phyloP scores from a whole-genome alignment of 2,797 vertebrate genomes.

The Pogoniulus pusillus region DNA sequence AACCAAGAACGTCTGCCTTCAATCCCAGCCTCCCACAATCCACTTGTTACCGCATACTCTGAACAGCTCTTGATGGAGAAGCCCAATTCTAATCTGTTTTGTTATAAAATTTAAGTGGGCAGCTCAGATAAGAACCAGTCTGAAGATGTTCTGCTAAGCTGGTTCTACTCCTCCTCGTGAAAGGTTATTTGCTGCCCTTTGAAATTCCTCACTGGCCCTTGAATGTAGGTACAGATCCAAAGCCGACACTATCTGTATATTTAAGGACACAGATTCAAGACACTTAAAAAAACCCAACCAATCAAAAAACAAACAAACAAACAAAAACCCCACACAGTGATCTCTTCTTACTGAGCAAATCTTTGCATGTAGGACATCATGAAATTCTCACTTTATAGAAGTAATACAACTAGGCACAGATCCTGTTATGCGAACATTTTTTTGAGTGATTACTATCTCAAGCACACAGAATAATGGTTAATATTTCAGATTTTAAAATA shows the following conservation, averaged over 20 bases:
- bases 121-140: constrained; percentile 13
- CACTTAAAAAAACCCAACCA: too few species aligned
- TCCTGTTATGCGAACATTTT: constrained; percentile 17
- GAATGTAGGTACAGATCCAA: not conserved
- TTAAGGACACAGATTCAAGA: not conserved
- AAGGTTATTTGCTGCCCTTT: not conserved
- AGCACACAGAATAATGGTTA: constrained; percentile 54
- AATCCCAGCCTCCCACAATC: not conserved
- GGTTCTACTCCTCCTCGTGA: not conserved
- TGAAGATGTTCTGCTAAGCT: constrained; percentile 6
- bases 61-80: not conserved
- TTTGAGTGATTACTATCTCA: constrained; percentile 5
- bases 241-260: not conserved
- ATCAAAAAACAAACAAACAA: not conserved
- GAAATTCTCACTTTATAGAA: not conserved
- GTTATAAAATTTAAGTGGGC: not conserved
- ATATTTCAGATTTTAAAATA: constrained; percentile 68
- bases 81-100: not conserved
- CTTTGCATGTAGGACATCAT: not conserved
- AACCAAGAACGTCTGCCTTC: not conserved
- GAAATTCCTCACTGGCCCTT: constrained; percentile 15
- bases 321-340: not conserved
- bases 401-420: not conserved
- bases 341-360: constrained; percentile 11
- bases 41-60: not conserved